These are phyloP conservation scores for Crossaster papposus DNA, from an alignment of 53 echinoderm and acorn worm genomes.

Conservation along the genomic window DNA sequence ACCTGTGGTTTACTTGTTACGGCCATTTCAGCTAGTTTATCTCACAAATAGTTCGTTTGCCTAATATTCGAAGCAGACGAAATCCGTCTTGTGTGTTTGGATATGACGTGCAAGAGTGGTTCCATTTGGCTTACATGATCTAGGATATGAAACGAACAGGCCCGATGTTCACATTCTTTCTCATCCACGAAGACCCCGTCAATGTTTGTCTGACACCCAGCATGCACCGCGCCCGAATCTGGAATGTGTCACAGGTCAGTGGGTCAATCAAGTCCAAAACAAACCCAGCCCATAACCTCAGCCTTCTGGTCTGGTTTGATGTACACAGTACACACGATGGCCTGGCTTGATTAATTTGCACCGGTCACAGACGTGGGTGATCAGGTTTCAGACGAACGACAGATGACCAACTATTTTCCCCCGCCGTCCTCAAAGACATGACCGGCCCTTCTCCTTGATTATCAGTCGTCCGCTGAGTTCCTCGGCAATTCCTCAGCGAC, in stretches of 20 bases:
- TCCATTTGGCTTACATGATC: too few relatives aligned
- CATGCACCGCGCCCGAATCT: slow-evolving; percentile 30
- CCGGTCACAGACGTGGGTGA: slow-evolving; percentile 39
- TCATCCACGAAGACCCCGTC: not conserved
- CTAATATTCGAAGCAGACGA: too few relatives aligned
- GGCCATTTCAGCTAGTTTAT: too few relatives aligned
- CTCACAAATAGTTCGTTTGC: too few relatives aligned
- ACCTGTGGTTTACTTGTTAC: too few relatives aligned
- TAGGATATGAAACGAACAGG: too few relatives aligned
- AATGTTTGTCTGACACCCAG: not conserved
- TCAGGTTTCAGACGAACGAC: slow-evolving; percentile 51
- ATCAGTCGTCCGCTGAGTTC: slow-evolving; percentile 12
- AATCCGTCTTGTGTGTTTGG: too few relatives aligned
- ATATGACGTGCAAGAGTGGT: too few relatives aligned
- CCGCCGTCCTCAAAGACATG: slow-evolving; percentile 28
- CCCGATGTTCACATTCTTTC: not conserved
- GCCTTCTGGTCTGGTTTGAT: not conserved
- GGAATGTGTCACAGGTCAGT: slow-evolving; percentile 54
- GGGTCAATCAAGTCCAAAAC: slow-evolving; percentile 56
- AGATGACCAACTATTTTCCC: slow-evolving; percentile 41
- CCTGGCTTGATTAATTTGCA: slow-evolving; percentile 22
- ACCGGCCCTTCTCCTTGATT: slow-evolving; percentile 38
- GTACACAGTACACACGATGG: not conserved
- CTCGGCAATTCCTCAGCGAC: slow-evolving; percentile 19
- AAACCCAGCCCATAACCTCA: slow-evolving; percentile 1